Conservation (phyloP, 2,113 vertebrate species). For the Scolopax mira region DNA sequence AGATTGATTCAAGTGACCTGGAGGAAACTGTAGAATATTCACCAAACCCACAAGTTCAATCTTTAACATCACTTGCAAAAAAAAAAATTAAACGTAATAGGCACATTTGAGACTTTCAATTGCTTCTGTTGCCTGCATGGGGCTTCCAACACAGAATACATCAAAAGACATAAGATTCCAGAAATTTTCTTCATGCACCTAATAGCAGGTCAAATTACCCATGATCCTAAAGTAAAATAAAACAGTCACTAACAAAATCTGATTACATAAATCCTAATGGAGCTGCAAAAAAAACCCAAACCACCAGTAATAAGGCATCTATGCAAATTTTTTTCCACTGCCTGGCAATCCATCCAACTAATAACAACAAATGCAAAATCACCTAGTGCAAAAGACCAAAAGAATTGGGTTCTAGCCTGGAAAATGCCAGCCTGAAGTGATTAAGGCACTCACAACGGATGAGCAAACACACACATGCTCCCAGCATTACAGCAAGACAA, state of each 20-base stretch:
- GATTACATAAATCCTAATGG: background rate
- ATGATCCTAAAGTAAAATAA: background rate
- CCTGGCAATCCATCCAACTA: background rate
- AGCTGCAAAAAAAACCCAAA: background rate
- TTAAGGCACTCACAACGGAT: background rate
- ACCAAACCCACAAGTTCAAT: background rate
- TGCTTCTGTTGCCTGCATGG: background rate
- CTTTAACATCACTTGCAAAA: background rate
- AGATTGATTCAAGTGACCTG: background rate
- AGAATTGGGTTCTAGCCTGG: background rate
- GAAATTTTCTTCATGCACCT: background rate
- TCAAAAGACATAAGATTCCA: background rate
- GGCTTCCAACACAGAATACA: background rate
- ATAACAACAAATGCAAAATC: background rate
- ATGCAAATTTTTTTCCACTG: rapidly evolving
- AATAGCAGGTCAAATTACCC: background rate
- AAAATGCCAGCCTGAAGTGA: background rate
- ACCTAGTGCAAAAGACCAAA: background rate
- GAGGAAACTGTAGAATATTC: background rate
- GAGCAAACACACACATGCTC: background rate
- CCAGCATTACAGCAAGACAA: background rate
- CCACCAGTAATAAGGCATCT: background rate
- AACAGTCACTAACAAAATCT: background rate
- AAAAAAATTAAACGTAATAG: background rate
- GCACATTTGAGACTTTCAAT: background rate